phyloP scores from a whole-genome alignment of 2,888 invertebrate genomes.

The Apotomis turbidana region DNA sequence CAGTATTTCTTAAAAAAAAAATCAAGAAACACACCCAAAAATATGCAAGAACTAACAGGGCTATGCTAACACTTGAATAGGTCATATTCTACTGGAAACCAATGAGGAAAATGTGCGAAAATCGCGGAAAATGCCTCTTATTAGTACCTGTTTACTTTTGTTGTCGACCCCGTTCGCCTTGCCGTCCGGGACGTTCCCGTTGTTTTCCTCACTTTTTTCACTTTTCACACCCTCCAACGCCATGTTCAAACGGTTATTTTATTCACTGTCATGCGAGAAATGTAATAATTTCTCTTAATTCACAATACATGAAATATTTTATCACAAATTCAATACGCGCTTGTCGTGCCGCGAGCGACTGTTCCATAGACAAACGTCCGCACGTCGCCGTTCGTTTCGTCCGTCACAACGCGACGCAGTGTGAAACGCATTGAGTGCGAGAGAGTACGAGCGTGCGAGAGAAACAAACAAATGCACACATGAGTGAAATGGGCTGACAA shows the following conservation, averaged over 20 bases:
- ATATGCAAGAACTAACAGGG: conserved; percentile 32
- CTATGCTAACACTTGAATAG: conserved; percentile 8
- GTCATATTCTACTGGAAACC: conserved; percentile 39
- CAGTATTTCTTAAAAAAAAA: conserved; percentile 38
- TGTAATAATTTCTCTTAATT: conserved; percentile 59
- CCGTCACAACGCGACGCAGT: conserved; percentile 57
- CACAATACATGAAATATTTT: conserved; percentile 68
- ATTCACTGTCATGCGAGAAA: conserved; percentile 80
- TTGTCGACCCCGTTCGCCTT: conserved; percentile 84
- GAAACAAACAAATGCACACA: conserved; percentile 45
- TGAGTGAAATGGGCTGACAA: conserved; percentile 20
- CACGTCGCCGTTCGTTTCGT: conserved; percentile 50
- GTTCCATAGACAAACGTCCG: conserved; percentile 74
- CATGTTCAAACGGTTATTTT: conserved; percentile 75
- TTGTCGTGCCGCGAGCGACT: conserved; percentile 51
- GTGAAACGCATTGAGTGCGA: conserved; percentile 70
- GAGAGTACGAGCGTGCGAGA: conserved; percentile 60
- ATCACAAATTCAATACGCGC: conserved; percentile 73
- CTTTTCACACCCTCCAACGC: conserved; percentile 83
- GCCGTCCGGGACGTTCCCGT: conserved; percentile 78
- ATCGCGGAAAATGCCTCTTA: conserved; percentile 57
- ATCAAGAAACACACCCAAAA: conserved; percentile 36
- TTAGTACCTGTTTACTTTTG: conserved; percentile 83
- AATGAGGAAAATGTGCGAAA: conserved; percentile 51
- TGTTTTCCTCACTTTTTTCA: conserved; percentile 83